Evolutionary conservation across 2,797 vertebrate species (phyloP).

Genomic region (Channa striata): DNA sequence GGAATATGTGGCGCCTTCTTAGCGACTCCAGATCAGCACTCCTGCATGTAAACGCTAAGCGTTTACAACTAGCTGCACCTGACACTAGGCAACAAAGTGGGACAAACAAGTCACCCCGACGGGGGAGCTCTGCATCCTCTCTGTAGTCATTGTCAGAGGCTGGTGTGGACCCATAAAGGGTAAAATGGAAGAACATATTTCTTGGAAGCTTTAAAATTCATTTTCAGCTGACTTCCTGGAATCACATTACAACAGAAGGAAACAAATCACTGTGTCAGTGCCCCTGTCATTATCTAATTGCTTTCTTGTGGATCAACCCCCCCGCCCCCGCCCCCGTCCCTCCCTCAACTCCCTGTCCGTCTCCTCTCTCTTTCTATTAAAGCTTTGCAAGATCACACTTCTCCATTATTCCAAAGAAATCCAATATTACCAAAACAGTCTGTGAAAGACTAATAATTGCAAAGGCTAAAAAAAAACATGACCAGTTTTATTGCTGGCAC

Average conservation of each 20-base stretch:
- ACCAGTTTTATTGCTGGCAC: slow-evolving; percentile 25
- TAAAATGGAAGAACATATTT: slow-evolving; percentile 36
- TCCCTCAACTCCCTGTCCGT: neutral
- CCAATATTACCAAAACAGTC: slow-evolving; percentile 5
- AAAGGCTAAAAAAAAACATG: slow-evolving; percentile 16
- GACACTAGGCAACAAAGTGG: slow-evolving; percentile 1
- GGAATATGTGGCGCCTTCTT: neutral
- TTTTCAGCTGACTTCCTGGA: slow-evolving; percentile 55
- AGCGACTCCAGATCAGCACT: neutral
- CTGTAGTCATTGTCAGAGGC: neutral
- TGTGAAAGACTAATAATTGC: slow-evolving; percentile 12
- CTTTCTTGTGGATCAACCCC: slow-evolving; percentile 50
- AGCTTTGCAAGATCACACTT: slow-evolving; percentile 16
- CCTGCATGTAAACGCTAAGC: neutral
- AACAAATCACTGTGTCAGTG: slow-evolving; percentile 60
- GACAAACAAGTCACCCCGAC: neutral
- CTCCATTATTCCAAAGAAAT: slow-evolving; percentile 7
- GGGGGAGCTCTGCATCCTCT: slow-evolving; percentile 11
- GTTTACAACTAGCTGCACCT: neutral
- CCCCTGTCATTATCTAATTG: slow-evolving; percentile 60
- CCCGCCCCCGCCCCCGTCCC: slow-evolving; percentile 4
- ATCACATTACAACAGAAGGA: slow-evolving; percentile 55
- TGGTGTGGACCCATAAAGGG: slow-evolving; percentile 14
- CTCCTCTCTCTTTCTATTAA: slow-evolving; percentile 1
- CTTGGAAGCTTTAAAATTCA: slow-evolving; percentile 47